A percentile compares a stretch with the other conserved stretches of the same genome.
Conservation (phyloP, 2,797 vertebrate genomes). For the Leucoraja ocellata region DNA sequence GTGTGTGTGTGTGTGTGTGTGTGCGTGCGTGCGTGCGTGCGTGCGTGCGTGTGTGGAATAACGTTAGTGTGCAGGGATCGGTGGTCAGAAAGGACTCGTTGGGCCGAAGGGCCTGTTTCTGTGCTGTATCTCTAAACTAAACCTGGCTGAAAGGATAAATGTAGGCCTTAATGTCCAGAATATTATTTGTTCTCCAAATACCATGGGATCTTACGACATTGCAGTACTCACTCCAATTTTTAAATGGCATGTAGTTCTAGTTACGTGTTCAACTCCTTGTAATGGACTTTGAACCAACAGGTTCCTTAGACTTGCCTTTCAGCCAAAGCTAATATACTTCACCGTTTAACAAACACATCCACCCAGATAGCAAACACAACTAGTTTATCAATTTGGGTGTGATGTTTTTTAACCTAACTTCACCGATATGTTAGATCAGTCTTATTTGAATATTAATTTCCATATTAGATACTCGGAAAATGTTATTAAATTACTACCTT, state of each 20-base stretch:
- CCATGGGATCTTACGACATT: not conserved
- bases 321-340: not conserved
- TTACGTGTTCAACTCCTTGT: not conserved
- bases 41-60: too few relatives aligned
- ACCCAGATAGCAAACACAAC: constrained; percentile 10
- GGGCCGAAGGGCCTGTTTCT: not conserved
- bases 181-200: not conserved
- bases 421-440: too few relatives aligned
- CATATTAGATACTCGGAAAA: not conserved
- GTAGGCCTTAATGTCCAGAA: not conserved
- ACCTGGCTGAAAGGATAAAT: not conserved
- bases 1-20: too few relatives aligned
- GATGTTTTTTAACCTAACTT: not conserved
- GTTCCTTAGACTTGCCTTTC: too few relatives aligned
- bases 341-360: constrained; percentile 19
- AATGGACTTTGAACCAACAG: not conserved
- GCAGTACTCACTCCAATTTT: not conserved
- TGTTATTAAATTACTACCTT: not conserved
- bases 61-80: too few relatives aligned
- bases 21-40: too few relatives aligned
- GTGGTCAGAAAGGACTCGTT: not conserved
- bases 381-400: constrained; percentile 14
- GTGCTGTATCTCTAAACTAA: not conserved
- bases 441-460: not conserved
- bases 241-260: not conserved